Conservation (phyloP, 2,113 vertebrate species). For the Osmerus mordax region DNA sequence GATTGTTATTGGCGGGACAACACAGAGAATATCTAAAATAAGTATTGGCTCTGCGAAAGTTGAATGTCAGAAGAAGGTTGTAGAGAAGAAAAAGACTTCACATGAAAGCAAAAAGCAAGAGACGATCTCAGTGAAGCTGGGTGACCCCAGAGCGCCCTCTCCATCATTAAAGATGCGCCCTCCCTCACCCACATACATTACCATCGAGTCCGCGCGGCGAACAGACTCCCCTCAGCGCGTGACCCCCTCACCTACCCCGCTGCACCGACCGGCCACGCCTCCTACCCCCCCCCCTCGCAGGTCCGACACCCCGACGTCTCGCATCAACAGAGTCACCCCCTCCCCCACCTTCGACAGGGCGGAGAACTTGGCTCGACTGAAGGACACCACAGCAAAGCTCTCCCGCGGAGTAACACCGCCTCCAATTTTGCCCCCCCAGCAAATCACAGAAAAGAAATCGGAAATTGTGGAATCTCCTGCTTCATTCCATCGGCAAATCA, state of each 20-base stretch:
- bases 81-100: conserved; percentile 51
- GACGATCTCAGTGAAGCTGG: conserved; percentile 46
- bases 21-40: conserved; percentile 66
- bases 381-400: conserved; percentile 81
- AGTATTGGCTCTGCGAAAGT: conserved; percentile 66
- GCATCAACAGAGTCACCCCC: conserved; percentile 65
- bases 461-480: conserved; percentile 80
- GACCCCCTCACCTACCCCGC: conserved; percentile 62
- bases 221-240: conserved; percentile 71
- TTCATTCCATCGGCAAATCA: conserved; percentile 80
- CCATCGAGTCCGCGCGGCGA: conserved; percentile 79
- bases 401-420: conserved; percentile 69
- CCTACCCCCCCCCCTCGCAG: conserved; percentile 68
- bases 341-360: conserved; percentile 75
- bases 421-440: conserved; percentile 49
- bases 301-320: conserved; percentile 66
- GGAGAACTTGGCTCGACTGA: conserved; percentile 81
- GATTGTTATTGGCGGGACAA: conserved; percentile 37
- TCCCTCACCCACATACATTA: conserved; percentile 84
- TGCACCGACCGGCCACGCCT: conserved; percentile 63
- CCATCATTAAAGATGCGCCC: conserved; percentile 74
- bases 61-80: conserved; percentile 49
- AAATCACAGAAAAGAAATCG: conserved; percentile 73
- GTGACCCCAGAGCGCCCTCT: conserved; percentile 62
- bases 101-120: conserved; percentile 63